phyloP scores from a whole-genome alignment of 2,797 vertebrate genomes.

The Molossus alvarezi region DNA sequence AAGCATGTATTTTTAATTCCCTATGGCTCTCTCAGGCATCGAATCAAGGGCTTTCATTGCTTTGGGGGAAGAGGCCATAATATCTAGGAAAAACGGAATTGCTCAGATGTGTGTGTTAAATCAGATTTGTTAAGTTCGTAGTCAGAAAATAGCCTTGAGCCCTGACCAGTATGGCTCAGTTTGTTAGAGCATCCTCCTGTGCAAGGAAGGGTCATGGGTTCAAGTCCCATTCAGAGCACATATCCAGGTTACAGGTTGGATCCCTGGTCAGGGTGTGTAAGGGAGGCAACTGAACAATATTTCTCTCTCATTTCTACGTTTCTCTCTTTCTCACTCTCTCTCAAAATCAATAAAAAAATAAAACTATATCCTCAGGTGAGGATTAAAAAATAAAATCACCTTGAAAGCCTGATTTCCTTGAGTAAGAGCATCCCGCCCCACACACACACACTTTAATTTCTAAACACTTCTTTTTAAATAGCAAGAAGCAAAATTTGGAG shows the following conservation, averaged over 20 bases:
- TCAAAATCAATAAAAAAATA: neutral
- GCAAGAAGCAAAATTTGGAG: slow-evolving; percentile 30
- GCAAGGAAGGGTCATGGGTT: neutral
- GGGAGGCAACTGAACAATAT: neutral
- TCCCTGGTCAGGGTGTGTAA: neutral
- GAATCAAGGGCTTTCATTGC: slow-evolving; percentile 20
- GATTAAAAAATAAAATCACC: neutral
- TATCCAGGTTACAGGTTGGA: neutral
- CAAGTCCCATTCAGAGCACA: neutral
- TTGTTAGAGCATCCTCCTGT: neutral
- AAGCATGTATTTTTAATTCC: slow-evolving; percentile 71
- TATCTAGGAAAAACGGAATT: slow-evolving; percentile 15
- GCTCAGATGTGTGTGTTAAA: slow-evolving; percentile 50
- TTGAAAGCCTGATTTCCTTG: neutral
- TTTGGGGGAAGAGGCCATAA: neutral
- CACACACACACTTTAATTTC: neutral
- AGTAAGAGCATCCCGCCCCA: neutral
- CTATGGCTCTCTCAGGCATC: slow-evolving; percentile 41
- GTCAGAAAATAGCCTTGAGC: neutral
- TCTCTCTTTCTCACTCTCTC: neutral
- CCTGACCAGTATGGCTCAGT: neutral
- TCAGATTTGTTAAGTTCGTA: slow-evolving; percentile 31
- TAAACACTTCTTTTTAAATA: slow-evolving; percentile 42
- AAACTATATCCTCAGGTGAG: neutral
- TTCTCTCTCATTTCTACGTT: neutral